Conservation (phyloP, 2,888 invertebrate genomes). For the Drosophila infuscata region DNA sequence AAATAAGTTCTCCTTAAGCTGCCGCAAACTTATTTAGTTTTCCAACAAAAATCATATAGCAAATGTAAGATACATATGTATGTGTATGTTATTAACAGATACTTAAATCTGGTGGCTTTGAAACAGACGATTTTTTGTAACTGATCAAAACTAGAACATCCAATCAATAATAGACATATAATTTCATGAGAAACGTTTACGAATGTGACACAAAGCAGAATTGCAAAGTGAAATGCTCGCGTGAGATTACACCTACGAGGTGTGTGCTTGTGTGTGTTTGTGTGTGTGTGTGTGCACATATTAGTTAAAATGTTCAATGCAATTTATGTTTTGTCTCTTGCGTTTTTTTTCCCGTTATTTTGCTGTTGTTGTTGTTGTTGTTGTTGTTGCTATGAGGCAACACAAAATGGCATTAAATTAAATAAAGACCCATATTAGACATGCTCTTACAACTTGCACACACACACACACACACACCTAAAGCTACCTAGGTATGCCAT, state of each 20-base stretch:
- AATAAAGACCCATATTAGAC: constrained; percentile 78
- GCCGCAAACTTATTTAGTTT: background rate
- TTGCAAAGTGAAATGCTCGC: background rate
- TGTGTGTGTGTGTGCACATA: constrained; percentile 2
- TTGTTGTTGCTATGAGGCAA: constrained; percentile 54
- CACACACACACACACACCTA: constrained; percentile 21
- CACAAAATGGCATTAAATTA: constrained; percentile 78
- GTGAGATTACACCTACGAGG: background rate
- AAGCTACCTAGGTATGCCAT: constrained; percentile 27
- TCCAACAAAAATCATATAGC: background rate
- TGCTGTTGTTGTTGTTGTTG: constrained; percentile 26
- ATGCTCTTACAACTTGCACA: constrained; percentile 61
- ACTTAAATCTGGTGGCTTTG: background rate
- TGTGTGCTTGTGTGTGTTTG: background rate
- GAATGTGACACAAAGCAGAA: constrained; percentile 1
- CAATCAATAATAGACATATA: background rate
- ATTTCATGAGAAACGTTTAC: constrained; percentile 3
- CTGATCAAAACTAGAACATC: background rate
- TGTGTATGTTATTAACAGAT: background rate
- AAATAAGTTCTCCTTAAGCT: background rate
- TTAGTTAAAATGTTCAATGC: constrained; percentile 17
- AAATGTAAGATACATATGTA: background rate
- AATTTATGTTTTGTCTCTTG: constrained; percentile 26
- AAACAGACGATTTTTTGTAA: background rate
- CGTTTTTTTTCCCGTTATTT: background rate